Base-by-base conservation (phyloP, 2,797 vertebrate species). In the Mus minutoides region DNA sequence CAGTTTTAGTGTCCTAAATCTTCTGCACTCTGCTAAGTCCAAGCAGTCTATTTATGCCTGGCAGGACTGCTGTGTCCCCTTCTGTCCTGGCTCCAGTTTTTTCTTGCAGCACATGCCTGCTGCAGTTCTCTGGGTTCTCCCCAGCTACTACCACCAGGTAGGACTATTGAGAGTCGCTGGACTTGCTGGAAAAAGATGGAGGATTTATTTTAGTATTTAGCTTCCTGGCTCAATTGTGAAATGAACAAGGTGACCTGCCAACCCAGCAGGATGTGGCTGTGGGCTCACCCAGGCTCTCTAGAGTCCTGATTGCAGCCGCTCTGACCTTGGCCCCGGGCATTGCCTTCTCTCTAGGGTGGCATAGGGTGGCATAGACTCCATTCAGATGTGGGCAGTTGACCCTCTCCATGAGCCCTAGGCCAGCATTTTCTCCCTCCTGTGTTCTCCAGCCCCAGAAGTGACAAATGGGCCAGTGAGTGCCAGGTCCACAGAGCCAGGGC, bases 201-300 rank as follows among this genome's bases (percentile, higher is more conserved):
- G 97, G 96, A 97, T 98, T 96, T 97, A 98, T 49, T 49, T 64
- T 43, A 98, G 98, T 96, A 91, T 97, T 97, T 98, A 92, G 96
- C 96, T 98, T 98, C 98, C 98, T 97, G 96, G 96, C 98, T 98
- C 97, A 96, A 98, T 98, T 98, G 97, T 98, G 98, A 98, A 98
- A 94, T 98, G 98, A 98, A 98, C 98, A 97, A 85, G 77, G 93
- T 94, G 98, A 97, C 96, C 97, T 97, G 98, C 98, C 46, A 37
- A 3, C 34, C 64, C 64, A 26, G 37, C 96, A 96, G 97, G 92
- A 93, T 95, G 98, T 76, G 98, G 77, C 97, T 96, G 95, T 94
- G 60, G 43, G 43, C 29, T 85, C 19, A 24, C 1, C 60, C 92
- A 80, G 91, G 97, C 34, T 87, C 95, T 97, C 97, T 97, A 95